A percentile compares a stretch with the other conserved stretches of the same genome.
These are phyloP conservation scores for Radopholus similis DNA, from an alignment of 1,140 invertebrate genomes.

Conservation along the genomic window DNA sequence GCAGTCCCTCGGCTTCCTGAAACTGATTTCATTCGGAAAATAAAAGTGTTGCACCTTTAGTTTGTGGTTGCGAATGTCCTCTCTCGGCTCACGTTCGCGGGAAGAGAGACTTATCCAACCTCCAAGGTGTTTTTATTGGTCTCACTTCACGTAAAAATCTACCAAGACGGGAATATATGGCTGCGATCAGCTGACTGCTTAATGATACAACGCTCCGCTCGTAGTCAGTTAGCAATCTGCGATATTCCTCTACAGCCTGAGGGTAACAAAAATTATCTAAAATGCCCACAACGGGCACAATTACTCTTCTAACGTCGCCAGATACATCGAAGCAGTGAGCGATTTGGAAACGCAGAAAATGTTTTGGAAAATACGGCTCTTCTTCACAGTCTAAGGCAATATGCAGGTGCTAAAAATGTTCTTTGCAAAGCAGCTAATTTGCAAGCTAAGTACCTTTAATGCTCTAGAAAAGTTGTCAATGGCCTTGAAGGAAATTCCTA, in stretches of 20 bases:
- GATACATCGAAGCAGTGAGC: constrained; percentile 30
- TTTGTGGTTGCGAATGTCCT: constrained; percentile 16
- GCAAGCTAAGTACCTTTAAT: constrained; percentile 17
- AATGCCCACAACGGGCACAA: not conserved
- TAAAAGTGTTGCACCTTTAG: too few species aligned
- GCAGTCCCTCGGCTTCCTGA: constrained; percentile 21
- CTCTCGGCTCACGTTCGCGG: constrained; percentile 19
- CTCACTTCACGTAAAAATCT: too few species aligned
- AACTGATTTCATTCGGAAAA: constrained; percentile 20
- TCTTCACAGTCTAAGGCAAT: constrained; percentile 30
- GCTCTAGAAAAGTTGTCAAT: constrained; percentile 33
- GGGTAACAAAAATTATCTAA: not conserved
- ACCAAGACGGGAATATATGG: constrained; percentile 29
- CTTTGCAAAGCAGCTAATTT: not conserved
- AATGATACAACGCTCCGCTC: constrained; percentile 12
- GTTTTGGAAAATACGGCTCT: constrained; percentile 13
- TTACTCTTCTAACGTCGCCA: constrained; percentile 25
- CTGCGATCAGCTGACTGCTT: constrained; percentile 12
- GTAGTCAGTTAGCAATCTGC: constrained; percentile 22
- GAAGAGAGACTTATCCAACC: constrained; percentile 27
- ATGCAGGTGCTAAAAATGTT: constrained; percentile 19
- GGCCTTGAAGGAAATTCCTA: constrained; percentile 29
- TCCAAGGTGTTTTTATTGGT: too few species aligned
- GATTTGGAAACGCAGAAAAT: constrained; percentile 29
- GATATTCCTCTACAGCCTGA: constrained; percentile 34